Base-by-base conservation (phyloP, 2,888 invertebrate genomes). In the Cetonia aurata region DNA sequence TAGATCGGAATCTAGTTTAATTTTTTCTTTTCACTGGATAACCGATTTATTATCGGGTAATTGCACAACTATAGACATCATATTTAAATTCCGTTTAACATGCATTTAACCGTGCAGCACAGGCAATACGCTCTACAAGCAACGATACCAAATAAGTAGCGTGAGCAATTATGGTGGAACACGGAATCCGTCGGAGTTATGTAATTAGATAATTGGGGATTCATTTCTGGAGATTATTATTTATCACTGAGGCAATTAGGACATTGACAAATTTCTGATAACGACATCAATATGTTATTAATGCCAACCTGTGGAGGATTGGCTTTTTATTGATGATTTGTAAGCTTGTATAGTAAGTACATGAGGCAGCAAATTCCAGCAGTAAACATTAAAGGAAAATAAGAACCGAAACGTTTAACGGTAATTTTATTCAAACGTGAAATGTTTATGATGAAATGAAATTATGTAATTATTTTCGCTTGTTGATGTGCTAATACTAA, bases 161-260 rank as follows among this genome's bases (percentile, higher is more conserved):
- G 52, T 13, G n/a, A 60, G 46, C 31, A 46, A 60, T 60, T 60
- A 60, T 31, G 17, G 44, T 13, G 9, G 44, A 9, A 25, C n/a
- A 46, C 12, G 13, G 33, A 60, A 60, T 44, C 60, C 31, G 60
- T 60, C 46, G 31, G 1, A 46, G 46, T 31, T 55, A 55, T 60
- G 46, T 60, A 60, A 60, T 60, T 60, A 60, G 44, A 60, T 60
- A 60, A 60, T 60, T 60, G 44, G 46, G 31, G 33, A 46, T n/a
- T 13, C 31, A 60, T 60, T 46, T 60, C 25, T 46, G 31, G 13
- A 46, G 60, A 60, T 60, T 60, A 60, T 60, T 60, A 60, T 60
- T 46, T 46, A 60, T 60, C 25, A 60, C 46, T n/a, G n/a, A 13
- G 46, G 46, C 46, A 60, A 60, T 60, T 60, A 60, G n/a, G 46